Evolutionary conservation across 2,113 vertebrate species (phyloP).

Genomic region (Oncorhynchus clarkii): DNA sequence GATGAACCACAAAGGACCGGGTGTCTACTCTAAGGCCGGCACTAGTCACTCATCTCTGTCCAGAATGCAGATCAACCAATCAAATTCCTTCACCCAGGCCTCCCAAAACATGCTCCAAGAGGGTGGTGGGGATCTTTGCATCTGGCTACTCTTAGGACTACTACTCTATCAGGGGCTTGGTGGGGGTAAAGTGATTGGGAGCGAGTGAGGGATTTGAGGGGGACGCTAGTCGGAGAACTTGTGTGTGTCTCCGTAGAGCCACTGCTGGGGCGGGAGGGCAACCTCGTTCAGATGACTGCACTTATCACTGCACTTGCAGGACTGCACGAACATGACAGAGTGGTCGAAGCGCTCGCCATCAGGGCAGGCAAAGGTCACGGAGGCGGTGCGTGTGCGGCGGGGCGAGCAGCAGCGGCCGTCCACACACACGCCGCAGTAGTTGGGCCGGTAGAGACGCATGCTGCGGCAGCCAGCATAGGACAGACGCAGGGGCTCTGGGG

Average conservation of each 20-base stretch:
- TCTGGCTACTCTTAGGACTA: conserved; percentile 51
- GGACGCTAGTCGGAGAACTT: conserved; percentile 75
- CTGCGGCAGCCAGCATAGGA: conserved; percentile 78
- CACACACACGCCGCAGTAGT: conserved; percentile 77
- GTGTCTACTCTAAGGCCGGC: conserved; percentile 49
- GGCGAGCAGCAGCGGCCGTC: conserved; percentile 82
- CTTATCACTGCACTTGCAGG: conserved; percentile 78
- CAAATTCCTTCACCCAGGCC: conserved; percentile 25
- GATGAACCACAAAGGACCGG: conserved; percentile 7
- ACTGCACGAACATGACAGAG: conserved; percentile 79
- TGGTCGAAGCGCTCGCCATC: conserved; percentile 72
- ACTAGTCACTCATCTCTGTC: conserved; percentile 31
- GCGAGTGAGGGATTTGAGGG: conserved; percentile 22
- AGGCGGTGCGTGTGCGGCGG: conserved; percentile 71
- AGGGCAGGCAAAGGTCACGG: conserved; percentile 73
- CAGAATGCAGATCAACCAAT: conserved; percentile 4
- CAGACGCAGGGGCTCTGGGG: conserved; percentile 74
- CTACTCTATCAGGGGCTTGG: conserved; percentile 59
- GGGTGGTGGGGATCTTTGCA: conserved; percentile 32
- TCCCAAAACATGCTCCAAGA: conserved; percentile 26
- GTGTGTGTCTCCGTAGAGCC: conserved; percentile 78
- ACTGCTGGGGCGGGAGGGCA: conserved; percentile 68
- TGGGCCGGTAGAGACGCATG: conserved; percentile 73
- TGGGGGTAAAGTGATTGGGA: conserved; percentile 21
- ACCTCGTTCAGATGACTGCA: conserved; percentile 76